These are phyloP conservation scores for Lochmaea capreae DNA, from an alignment of 2,888 invertebrate genomes.

Conservation along the genomic window DNA sequence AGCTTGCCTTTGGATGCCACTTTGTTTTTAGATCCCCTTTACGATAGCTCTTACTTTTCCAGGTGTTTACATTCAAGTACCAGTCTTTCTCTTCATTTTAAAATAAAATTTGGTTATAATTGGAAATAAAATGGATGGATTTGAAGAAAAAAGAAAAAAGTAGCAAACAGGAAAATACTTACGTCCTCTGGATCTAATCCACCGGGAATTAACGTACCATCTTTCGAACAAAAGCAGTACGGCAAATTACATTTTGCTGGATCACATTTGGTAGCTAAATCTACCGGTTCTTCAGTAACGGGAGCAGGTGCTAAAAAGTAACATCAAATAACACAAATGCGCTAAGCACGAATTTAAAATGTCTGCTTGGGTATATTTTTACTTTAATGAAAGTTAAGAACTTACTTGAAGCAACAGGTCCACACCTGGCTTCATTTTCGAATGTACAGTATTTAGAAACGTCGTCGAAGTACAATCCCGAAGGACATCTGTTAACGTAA, in stretches of 20 bases:
- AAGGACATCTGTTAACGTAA: conserved; percentile 89
- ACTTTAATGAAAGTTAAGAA: conserved; percentile 47
- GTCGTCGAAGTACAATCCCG: conserved; percentile 91
- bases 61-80: no score
- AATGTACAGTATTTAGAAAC: conserved; percentile 91
- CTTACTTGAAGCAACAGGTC: conserved; percentile 89
- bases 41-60: no score
- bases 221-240: conserved; percentile 92
- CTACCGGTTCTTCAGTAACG: conserved; percentile 82
- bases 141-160: no score
- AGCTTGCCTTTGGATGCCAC: no score
- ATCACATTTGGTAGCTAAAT: conserved; percentile 85
- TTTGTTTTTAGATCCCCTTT: no score
- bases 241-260: conserved; percentile 81
- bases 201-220: conserved; percentile 89
- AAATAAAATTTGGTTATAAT: no score
- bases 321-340: background rate
- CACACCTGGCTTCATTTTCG: conserved; percentile 89
- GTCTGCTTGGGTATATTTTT: no score
- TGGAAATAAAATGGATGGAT: no score
- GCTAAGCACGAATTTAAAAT: no score
- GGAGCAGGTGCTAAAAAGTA: conserved; percentile 78
- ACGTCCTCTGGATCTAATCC: conserved; percentile 86
- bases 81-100: no score
- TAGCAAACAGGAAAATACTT: conserved; percentile 55